phyloP scores from a whole-genome alignment of 2,797 vertebrate genomes.

The Hypotaenidia okinawae region DNA sequence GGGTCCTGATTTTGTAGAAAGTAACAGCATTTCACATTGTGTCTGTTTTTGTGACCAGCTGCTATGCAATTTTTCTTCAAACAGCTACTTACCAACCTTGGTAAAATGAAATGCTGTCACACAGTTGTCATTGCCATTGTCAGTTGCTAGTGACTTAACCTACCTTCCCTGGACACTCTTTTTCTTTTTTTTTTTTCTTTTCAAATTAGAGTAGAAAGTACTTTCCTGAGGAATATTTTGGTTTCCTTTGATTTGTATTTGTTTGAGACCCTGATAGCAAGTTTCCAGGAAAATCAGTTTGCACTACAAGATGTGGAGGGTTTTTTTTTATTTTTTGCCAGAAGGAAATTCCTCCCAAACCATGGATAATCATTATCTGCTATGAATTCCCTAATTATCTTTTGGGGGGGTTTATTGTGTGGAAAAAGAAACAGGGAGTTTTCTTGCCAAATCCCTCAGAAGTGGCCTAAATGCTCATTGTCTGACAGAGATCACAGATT shows the following conservation, averaged over 20 bases:
- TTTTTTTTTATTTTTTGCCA: neutral
- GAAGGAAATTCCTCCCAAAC: neutral
- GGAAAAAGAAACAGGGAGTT: constrained; percentile 6
- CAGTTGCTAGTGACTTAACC: neutral
- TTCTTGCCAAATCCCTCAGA: constrained; percentile 38
- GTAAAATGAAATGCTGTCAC: neutral
- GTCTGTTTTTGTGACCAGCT: neutral
- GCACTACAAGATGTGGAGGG: neutral
- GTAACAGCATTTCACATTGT: neutral
- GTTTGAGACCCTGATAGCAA: neutral
- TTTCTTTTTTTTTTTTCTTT: neutral
- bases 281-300: neutral
- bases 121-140: neutral
- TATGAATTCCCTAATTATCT: constrained; percentile 12
- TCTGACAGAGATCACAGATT: neutral
- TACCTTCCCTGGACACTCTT: neutral
- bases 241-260: neutral
- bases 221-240: neutral
- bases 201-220: neutral
- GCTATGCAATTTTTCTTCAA: neutral
- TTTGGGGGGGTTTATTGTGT: neutral
- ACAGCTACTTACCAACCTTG: neutral
- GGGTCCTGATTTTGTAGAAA: neutral
- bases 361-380: neutral
- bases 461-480: constrained; percentile 7